Base-by-base conservation (phyloP, 2,113 vertebrate species). In the Tachuris rubrigastra region DNA sequence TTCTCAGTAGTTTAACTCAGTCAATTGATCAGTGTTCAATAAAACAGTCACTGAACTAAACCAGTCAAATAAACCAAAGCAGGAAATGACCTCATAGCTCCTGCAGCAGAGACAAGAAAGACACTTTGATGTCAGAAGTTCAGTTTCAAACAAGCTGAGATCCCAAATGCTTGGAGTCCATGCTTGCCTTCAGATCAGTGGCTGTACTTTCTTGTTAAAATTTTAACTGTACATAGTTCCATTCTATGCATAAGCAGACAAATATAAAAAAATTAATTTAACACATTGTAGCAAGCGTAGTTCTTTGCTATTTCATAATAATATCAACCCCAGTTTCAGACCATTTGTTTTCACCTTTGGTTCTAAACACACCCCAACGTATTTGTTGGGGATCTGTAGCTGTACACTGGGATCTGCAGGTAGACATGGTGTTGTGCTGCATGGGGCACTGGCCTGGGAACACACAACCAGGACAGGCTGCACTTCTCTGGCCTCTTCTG, bases 331-430 rank as follows among this genome's bases (percentile, higher is more conserved):
- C 30, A 37, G 37, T 62, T 73, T 81, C 60, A 71, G 55, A 59
- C 4, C 50, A 30, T 58, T 80, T 84, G 19, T 52, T 87, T 52
- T 53, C 73, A 37, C 28, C 31, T 81, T 62, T 2, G 0, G 23
- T 55, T 89, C 52, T 15, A 77, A 84, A 49, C 8, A 10, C 8
- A 37, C 3, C 2, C 16, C 1, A 7, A 2, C 0, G 0, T n/a
- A 8, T n/a, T 52, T 24, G 44, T 10, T 31, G 52, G n/a, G 4
- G 10, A 14, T 37, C n/a, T 25, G 49, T 13, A 67, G 19, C 37
- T 8, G 5, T 53, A 5, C 0, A 0, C n/a, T 56, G 41, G 24
- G 75, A 56, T 24, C 7, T 46, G 50, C 2, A 4, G 60, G 30
- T 14, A 8, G 52, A 47, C 2, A 4, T 3, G 2, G 20, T 4